phyloP scores from a whole-genome alignment of 2,113 vertebrate genomes.

The Pelecanoides urinatrix region DNA sequence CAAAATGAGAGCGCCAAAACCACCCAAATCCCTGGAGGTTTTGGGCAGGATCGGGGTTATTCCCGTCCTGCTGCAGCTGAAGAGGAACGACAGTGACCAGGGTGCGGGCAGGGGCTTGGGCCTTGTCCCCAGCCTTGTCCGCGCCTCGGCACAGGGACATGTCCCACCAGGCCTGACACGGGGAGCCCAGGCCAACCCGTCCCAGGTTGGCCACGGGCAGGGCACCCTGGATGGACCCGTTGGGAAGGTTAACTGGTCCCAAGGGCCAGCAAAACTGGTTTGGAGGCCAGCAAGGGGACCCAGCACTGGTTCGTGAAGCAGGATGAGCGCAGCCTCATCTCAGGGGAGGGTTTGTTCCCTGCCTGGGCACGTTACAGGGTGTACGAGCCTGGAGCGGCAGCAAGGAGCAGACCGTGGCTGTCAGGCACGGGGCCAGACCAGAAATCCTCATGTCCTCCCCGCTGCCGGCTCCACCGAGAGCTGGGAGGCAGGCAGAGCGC shows the following conservation, averaged over 20 bases:
- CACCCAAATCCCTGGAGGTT: neutral
- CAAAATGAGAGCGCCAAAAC: neutral
- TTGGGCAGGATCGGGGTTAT: accelerated
- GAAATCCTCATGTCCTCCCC: neutral
- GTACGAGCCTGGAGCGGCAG: neutral
- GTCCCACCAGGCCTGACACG: neutral
- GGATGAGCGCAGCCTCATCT: accelerated
- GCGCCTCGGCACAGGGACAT: neutral
- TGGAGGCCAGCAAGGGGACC: neutral
- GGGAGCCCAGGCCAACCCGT: neutral
- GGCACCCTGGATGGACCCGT: accelerated
- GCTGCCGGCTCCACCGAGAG: accelerated
- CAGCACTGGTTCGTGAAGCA: accelerated
- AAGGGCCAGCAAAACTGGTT: neutral
- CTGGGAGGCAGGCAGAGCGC: neutral
- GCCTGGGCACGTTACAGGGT: neutral
- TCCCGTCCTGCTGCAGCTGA: neutral
- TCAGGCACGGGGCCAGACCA: neutral
- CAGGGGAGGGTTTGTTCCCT: neutral
- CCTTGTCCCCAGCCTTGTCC: neutral
- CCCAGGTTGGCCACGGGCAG: neutral
- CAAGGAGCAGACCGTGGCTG: neutral
- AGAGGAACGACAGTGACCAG: accelerated
- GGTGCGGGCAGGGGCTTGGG: too few relatives aligned
- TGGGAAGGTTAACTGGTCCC: neutral